Conservation (phyloP, 2,888 invertebrate genomes). For the Zhengitettix transpicula region DNA sequence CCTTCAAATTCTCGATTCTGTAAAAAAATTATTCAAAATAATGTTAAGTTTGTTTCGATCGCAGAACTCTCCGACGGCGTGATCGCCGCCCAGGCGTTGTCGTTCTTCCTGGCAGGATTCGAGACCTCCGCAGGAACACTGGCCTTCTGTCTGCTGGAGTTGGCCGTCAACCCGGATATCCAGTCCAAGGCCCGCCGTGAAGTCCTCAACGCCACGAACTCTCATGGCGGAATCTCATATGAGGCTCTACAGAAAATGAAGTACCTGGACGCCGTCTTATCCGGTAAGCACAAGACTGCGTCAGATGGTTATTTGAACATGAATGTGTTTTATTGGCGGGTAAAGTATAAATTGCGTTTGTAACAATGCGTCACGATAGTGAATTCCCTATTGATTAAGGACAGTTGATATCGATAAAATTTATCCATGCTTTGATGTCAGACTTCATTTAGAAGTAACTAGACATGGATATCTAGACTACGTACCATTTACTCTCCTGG, state of each 20-base stretch:
- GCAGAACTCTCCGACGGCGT: background rate
- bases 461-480: too few species aligned
- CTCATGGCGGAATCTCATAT: background rate
- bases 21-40: too few species aligned
- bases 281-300: background rate
- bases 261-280: background rate
- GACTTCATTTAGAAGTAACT: too few species aligned
- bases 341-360: too few species aligned
- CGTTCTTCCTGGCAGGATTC: background rate
- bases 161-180: background rate
- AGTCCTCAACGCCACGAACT: background rate
- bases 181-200: background rate
- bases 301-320: background rate
- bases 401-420: too few species aligned
- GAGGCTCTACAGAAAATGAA: background rate
- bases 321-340: too few species aligned
- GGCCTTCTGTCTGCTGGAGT: background rate
- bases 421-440: too few species aligned
- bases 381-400: too few species aligned
- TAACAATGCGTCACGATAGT: too few species aligned
- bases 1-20: too few species aligned
- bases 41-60: conserved; percentile 12
- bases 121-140: background rate
- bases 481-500: too few species aligned
- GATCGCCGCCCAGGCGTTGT: background rate